Percentiles rank a stretch among this genome's conserved stretches.
Conservation (phyloP, 2,888 invertebrate species). For the Aphrophora alni region DNA sequence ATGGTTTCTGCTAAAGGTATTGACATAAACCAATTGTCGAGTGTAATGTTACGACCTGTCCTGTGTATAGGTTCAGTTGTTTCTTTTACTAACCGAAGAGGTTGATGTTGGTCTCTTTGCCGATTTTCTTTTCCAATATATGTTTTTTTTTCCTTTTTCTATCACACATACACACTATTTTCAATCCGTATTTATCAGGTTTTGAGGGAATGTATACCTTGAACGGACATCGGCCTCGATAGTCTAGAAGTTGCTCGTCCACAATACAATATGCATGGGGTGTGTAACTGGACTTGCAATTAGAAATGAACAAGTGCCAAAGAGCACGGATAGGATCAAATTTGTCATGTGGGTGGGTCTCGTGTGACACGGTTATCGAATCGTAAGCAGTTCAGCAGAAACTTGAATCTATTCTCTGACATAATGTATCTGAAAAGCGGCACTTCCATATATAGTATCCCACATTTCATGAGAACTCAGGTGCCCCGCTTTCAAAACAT, state of each 20-base stretch:
- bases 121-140: too few species aligned
- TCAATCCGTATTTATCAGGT: too few species aligned
- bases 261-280: conserved; percentile 19
- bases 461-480: conserved; percentile 9
- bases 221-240: conserved; percentile 34
- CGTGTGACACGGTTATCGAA: conserved; percentile 34
- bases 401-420: conserved; percentile 35
- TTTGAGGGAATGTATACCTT: too few species aligned
- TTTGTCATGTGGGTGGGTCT: conserved; percentile 30
- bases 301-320: conserved; percentile 26
- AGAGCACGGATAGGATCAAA: conserved; percentile 34
- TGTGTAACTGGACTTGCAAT: conserved; percentile 28
- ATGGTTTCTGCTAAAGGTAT: conserved; percentile 27
- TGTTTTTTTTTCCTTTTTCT: conserved; percentile 24
- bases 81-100: conserved; percentile 20
- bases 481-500: not conserved
- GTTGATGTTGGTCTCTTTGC: too few species aligned
- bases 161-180: conserved; percentile 24
- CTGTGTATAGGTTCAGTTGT: conserved; percentile 8
- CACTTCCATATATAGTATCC: not conserved
- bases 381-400: conserved; percentile 31
- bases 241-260: conserved; percentile 27
- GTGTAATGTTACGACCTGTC: conserved; percentile 19
- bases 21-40: too few species aligned
- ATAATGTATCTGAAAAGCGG: conserved; percentile 16